Percentiles rank a stretch among this genome's conserved stretches.
These are phyloP conservation scores for Paraescarpia echinospica DNA, from an alignment of 1,140 invertebrate genomes.

Conservation along the genomic window DNA sequence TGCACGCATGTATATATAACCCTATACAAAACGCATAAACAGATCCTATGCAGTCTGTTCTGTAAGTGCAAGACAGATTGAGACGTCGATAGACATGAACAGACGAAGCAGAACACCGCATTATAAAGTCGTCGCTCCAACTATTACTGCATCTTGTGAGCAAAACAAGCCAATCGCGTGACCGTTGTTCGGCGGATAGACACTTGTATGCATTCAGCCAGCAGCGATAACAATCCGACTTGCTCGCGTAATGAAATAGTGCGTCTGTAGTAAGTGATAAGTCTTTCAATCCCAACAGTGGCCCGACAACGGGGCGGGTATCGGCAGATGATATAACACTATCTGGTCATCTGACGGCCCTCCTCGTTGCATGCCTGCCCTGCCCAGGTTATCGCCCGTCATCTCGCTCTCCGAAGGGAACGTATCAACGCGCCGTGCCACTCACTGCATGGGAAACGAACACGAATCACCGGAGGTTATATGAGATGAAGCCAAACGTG, in stretches of 20 bases:
- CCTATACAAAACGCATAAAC: too few species aligned
- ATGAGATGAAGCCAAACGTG: not conserved
- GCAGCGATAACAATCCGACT: not conserved
- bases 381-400: not conserved
- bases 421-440: not conserved
- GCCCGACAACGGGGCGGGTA: not conserved
- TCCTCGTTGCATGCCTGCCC: not conserved
- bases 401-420: not conserved
- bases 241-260: not conserved
- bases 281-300: not conserved
- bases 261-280: not conserved
- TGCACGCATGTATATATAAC: too few species aligned
- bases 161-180: not conserved
- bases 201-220: not conserved
- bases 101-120: too few species aligned
- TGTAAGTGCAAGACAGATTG: too few species aligned
- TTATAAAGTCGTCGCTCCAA: too few species aligned
- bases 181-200: not conserved
- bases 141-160: too few species aligned
- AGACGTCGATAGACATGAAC: too few species aligned
- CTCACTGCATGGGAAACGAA: not conserved
- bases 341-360: not conserved
- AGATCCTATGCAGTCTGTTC: too few species aligned
- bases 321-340: conserved; percentile 1
- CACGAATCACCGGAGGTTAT: not conserved